Evolutionary conservation across 2,888 invertebrate species (phyloP).

Genomic region (Galerucella pusilla): DNA sequence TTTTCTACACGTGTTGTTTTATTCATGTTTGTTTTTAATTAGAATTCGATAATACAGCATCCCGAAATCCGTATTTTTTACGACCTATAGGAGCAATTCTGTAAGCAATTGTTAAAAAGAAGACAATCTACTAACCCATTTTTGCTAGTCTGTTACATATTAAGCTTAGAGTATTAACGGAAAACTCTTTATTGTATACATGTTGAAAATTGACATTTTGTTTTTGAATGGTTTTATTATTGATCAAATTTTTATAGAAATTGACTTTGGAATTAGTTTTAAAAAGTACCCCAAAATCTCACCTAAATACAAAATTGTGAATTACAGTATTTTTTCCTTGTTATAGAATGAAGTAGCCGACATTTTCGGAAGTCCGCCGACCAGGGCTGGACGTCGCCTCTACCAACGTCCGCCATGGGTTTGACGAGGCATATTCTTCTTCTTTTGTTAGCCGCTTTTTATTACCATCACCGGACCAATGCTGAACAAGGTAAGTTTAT

Average conservation of each 20-base stretch:
- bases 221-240: no score
- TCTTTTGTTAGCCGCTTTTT: slow-evolving; percentile 50
- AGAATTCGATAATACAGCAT: slow-evolving; percentile 18
- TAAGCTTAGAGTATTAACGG: no score
- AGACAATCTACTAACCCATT: no score
- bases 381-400: slow-evolving; percentile 53
- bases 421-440: slow-evolving; percentile 53
- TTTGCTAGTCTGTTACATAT: no score
- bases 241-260: no score
- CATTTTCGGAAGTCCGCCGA: slow-evolving; percentile 50
- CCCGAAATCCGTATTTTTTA: slow-evolving; percentile 25
- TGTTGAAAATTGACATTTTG: no score
- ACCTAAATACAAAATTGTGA: neutral
- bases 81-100: neutral
- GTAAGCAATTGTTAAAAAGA: no score
- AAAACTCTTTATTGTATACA: no score
- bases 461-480: slow-evolving; percentile 41
- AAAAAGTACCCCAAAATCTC: no score
- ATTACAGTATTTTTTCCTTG: slow-evolving; percentile 34
- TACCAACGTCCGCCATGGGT: slow-evolving; percentile 53
- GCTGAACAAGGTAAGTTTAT: slow-evolving; percentile 56
- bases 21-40: slow-evolving; percentile 39
- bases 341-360: slow-evolving; percentile 59
- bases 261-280: no score
- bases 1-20: slow-evolving; percentile 39